Percentiles rank a stretch among this genome's conserved stretches.
These are phyloP conservation scores for Chrysolina oricalcia DNA, from an alignment of 2,888 invertebrate genomes.

Conservation along the genomic window DNA sequence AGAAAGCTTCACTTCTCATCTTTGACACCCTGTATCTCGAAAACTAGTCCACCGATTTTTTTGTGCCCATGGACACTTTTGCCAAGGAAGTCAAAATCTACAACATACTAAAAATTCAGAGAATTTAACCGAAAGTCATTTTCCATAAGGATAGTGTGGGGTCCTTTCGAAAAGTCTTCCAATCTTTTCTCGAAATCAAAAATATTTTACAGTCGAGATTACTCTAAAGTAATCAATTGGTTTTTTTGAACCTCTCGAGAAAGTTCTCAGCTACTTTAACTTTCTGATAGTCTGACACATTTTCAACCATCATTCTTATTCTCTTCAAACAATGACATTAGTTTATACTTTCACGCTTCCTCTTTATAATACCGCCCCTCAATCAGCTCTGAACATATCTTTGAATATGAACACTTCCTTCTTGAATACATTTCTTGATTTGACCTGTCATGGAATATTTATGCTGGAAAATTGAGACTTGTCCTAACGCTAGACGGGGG, in stretches of 20 bases:
- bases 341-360: slow-evolving; percentile 14
- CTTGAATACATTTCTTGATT: slow-evolving; percentile 17
- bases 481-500: background rate
- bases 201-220: too few relatives aligned
- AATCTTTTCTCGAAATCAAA: too few relatives aligned
- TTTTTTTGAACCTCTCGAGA: background rate
- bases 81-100: too few relatives aligned
- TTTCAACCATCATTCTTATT: background rate
- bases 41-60: too few relatives aligned
- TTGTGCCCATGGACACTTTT: too few relatives aligned
- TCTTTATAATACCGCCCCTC: background rate
- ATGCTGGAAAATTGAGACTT: slow-evolving; percentile 16
- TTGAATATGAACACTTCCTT: slow-evolving; percentile 15
- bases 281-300: background rate
- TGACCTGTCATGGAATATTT: slow-evolving; percentile 19
- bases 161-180: too few relatives aligned
- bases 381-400: slow-evolving; percentile 11
- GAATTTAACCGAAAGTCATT: too few relatives aligned
- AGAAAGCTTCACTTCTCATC: too few relatives aligned
- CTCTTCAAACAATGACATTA: slow-evolving; percentile 6
- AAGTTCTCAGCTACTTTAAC: background rate
- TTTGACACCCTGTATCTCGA: too few relatives aligned
- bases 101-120: too few relatives aligned
- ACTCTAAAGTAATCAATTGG: too few relatives aligned
- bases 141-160: too few relatives aligned